Conservation (phyloP, 2,888 invertebrate species). For the Stenoptilia bipunctidactyla region DNA sequence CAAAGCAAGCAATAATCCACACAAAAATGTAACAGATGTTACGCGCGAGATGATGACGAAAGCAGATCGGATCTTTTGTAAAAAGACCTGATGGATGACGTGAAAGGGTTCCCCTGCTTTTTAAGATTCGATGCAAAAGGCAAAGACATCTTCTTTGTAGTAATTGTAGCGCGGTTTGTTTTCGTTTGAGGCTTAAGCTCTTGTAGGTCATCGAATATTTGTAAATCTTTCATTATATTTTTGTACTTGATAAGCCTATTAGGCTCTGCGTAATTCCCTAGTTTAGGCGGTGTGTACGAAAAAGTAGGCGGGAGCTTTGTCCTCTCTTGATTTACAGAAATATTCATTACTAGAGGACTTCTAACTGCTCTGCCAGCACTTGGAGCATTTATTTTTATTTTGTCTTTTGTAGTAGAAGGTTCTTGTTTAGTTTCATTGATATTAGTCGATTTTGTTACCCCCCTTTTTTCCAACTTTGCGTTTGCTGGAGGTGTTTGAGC, state of each 20-base stretch:
- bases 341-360: conserved; percentile 34
- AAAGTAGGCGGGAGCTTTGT: conserved; percentile 13
- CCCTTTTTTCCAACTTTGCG: not conserved
- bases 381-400: not conserved
- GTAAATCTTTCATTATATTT: conserved; percentile 43
- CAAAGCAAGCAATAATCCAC: too few relatives aligned
- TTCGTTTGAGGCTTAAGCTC: too few relatives aligned
- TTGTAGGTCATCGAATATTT: conserved; percentile 37
- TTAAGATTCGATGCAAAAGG: too few relatives aligned
- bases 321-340: conserved; percentile 29
- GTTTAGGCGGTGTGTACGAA: conserved; percentile 2
- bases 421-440: too few relatives aligned
- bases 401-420: too few relatives aligned
- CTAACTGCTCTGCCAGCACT: conserved; percentile 20
- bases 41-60: too few relatives aligned
- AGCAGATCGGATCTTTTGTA: too few relatives aligned
- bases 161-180: conserved; percentile 49
- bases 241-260: conserved; percentile 37
- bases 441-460: too few relatives aligned
- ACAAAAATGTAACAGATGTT: too few relatives aligned
- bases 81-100: too few relatives aligned
- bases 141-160: conserved; percentile 18
- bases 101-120: too few relatives aligned
- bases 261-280: conserved; percentile 22
- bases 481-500: not conserved